Base-by-base conservation (phyloP, 2,888 invertebrate species). In the Craniophora ligustri region DNA sequence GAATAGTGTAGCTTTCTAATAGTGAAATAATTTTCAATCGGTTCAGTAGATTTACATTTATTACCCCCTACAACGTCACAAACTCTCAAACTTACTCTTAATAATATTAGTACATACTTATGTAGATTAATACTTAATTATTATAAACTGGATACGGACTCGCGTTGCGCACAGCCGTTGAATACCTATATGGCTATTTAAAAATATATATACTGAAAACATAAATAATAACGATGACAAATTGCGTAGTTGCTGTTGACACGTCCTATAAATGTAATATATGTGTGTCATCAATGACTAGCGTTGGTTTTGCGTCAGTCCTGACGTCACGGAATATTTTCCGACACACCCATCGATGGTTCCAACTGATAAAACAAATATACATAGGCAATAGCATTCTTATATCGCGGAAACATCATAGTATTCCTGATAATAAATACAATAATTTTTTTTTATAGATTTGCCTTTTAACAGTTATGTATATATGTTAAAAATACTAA, bases 271-370 rank as follows among this genome's bases (percentile, higher is more conserved):
- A 28, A 18, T 40, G 47, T 18, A 8, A n/a, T 23, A 23, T 18
- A 11, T 19, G 7, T 26, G 16, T 42, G 18, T 44, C 66, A 31
- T 31, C 42, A n/a, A 13, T 36, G 23, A 15, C 10, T 48, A n/a
- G 21, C 39, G 15, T 28, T 31, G n/a, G 13, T 21, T 8, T 5
- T 11, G 10, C 67, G 40, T 58, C 66, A 61, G 8, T 32, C 3
- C 7, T 23, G 16, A 26, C 53, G 39, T 60, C 61, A 66, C 51
- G 67, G 51, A 62, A 66, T 45, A 51, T 66, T 38, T 41, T 38
- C 10, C 18, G 67, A 48, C 64, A 64, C 64, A 55, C 67, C 67
- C 44, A 34, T 48, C 28, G 16, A 36, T 67, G 19, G 35, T 53
- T 44, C 21, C 31, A 44, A 44, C 10, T 13, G 41, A 49, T 31